Conservation (phyloP, 2,113 vertebrate genomes). For the Barnardius zonarius region DNA sequence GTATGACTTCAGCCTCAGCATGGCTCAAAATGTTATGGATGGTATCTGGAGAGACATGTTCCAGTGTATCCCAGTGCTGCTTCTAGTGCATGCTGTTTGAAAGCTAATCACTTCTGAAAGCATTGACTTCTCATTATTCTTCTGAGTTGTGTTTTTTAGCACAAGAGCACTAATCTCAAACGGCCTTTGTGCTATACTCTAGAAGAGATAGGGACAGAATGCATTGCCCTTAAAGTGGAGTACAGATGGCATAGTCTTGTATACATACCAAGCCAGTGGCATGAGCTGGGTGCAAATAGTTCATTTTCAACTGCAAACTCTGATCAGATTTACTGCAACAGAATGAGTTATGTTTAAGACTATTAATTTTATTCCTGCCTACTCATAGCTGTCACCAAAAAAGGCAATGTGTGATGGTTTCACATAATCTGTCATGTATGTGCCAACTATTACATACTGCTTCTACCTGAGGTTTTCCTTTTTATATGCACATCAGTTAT, state of each 20-base stretch:
- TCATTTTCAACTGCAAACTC: not conserved
- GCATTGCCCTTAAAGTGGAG: not conserved
- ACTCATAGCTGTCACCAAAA: not conserved
- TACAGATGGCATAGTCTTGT: not conserved
- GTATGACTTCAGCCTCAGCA: not conserved
- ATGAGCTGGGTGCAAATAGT: not conserved
- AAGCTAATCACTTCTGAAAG: not conserved
- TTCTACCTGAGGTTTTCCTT: not conserved
- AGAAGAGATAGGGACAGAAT: not conserved
- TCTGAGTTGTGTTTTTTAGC: not conserved
- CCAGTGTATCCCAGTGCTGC: fast-evolving
- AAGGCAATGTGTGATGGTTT: not conserved
- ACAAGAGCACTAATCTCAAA: not conserved
- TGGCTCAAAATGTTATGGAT: fast-evolving
- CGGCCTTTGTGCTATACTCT: not conserved
- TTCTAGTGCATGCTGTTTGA: not conserved
- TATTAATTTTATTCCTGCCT: not conserved
- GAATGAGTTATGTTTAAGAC: not conserved
- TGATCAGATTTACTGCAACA: not conserved
- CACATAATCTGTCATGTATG: not conserved
- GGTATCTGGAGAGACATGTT: not conserved
- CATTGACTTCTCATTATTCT: not conserved
- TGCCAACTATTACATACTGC: not conserved
- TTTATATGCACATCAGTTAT: not conserved
- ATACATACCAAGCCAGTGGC: not conserved